A percentile compares a stretch with the other conserved stretches of the same genome.
These are phyloP conservation scores for Aphelenchoides besseyi DNA, from an alignment of 1,140 invertebrate species.

Conservation along the genomic window DNA sequence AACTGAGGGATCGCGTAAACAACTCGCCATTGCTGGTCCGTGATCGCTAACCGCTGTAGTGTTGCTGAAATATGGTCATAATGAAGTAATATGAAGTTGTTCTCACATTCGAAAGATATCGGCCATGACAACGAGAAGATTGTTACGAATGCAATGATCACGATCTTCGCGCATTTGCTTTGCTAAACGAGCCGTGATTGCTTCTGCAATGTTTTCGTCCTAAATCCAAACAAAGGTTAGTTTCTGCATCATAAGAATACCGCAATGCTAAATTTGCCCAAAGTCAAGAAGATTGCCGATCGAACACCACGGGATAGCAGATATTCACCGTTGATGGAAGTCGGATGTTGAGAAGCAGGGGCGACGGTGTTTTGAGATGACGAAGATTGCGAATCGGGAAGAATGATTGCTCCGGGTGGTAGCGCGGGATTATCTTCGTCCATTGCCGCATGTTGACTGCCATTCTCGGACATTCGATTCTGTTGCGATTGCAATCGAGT, in stretches of 20 bases:
- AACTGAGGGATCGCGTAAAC: conserved; percentile 62
- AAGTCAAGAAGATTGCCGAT: not conserved
- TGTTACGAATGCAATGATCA: conserved; percentile 63
- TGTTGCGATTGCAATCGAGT: not conserved
- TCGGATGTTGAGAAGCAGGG: not conserved
- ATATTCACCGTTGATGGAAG: conserved; percentile 21
- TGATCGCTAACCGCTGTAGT: conserved; percentile 64
- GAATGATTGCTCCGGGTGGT: not conserved
- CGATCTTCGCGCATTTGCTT: conserved; percentile 62
- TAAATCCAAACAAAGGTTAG: too few relatives aligned
- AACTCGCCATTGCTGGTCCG: conserved; percentile 62
- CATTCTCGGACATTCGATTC: not conserved
- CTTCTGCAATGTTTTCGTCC: conserved; percentile 64
- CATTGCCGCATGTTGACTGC: not conserved
- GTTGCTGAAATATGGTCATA: conserved; percentile 56
- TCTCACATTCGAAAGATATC: conserved; percentile 64
- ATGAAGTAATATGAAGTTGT: conserved; percentile 8
- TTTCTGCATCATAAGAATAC: too few relatives aligned
- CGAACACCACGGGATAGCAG: conserved; percentile 32
- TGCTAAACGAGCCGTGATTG: conserved; percentile 63
- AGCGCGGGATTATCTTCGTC: not conserved
- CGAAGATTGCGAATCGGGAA: not conserved
- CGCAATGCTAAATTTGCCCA: not conserved
- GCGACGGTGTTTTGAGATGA: too few relatives aligned
- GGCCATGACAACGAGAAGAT: conserved; percentile 64